Evolutionary conservation across 2,888 invertebrate species (phyloP).

Genomic region (Pseudococcus longispinus): DNA sequence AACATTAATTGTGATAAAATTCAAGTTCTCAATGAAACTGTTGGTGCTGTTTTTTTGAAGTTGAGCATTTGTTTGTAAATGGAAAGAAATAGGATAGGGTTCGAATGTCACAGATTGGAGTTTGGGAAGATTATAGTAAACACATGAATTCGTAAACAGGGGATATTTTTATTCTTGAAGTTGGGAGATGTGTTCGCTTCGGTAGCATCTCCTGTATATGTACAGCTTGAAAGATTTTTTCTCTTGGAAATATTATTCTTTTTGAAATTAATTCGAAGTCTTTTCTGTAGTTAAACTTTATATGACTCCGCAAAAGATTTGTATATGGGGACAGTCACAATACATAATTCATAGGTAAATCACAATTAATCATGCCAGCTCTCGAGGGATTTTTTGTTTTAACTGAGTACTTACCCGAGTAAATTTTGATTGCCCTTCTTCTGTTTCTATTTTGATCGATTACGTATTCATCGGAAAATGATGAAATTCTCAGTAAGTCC

Average conservation of each 20-base stretch:
- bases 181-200: background rate
- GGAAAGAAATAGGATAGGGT: background rate
- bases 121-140: background rate
- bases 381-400: too few species aligned
- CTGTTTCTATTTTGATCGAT: too few species aligned
- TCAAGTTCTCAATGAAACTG: background rate
- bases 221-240: background rate
- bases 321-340: too few species aligned
- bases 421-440: too few species aligned
- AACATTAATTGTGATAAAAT: background rate
- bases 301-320: too few species aligned
- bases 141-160: background rate
- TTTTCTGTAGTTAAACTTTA: slow-evolving; percentile 58
- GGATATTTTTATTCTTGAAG: background rate
- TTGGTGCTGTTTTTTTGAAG: background rate
- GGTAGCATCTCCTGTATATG: background rate
- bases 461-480: background rate
- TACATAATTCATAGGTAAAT: too few species aligned
- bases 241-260: background rate
- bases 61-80: background rate
- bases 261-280: slow-evolving; percentile 54
- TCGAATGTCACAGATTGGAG: background rate
- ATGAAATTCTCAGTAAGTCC: background rate
- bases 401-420: too few species aligned
- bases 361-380: background rate